Percentiles rank a stretch among this genome's conserved stretches.
These are phyloP conservation scores for Tetranychus truncatus DNA, from an alignment of 2,888 invertebrate species.

Conservation along the genomic window DNA sequence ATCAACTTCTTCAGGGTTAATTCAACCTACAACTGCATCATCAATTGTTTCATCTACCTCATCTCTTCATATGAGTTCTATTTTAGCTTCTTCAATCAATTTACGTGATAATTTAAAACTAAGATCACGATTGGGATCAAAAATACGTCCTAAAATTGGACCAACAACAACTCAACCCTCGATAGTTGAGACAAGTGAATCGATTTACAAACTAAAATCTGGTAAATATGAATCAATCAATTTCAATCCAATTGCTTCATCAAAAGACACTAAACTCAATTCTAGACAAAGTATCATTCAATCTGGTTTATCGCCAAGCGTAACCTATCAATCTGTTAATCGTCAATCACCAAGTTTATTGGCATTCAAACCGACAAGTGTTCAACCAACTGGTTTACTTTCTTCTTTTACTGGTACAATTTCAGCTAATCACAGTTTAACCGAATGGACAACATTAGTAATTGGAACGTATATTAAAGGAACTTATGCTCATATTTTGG, in stretches of 20 bases:
- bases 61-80: background rate
- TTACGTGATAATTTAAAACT: background rate
- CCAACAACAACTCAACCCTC: background rate
- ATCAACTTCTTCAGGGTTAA: background rate
- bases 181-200: background rate
- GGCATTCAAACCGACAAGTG: background rate
- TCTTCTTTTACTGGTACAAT: conserved; percentile 29
- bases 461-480: conserved; percentile 40
- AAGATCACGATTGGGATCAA: background rate
- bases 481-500: conserved; percentile 39
- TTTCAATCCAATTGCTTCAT: background rate
- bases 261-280: background rate
- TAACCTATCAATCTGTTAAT: background rate
- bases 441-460: conserved; percentile 39
- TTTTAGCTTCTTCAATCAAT: background rate
- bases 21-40: background rate
- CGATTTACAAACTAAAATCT: background rate
- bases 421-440: conserved; percentile 39
- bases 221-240: conserved; percentile 9
- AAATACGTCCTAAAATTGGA: background rate
- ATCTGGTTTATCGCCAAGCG: background rate
- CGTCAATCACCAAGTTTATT: background rate
- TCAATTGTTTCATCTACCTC: background rate
- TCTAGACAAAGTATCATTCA: background rate
- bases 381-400: background rate